Evolutionary conservation across 1,140 invertebrate species (phyloP), one percentile per base, ranked within the genome.

Genomic region (Popillia japonica): DNA sequence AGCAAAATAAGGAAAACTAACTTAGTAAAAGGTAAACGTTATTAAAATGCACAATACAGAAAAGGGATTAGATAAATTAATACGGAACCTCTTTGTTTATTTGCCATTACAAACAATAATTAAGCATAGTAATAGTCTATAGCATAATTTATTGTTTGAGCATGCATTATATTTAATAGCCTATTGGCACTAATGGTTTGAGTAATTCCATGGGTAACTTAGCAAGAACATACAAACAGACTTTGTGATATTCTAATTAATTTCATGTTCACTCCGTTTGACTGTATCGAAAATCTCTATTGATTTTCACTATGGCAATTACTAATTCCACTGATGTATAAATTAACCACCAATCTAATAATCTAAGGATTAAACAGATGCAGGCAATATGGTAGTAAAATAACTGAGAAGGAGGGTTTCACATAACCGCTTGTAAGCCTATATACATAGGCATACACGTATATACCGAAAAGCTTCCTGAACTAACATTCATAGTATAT

Each of bases 291-390:
- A 68, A 68, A 27, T 34, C 61, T 22, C 20, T 68, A 68, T 68
- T 22, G 61, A 68, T 68, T 68, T 68, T 23, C 61, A 68, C 17
- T 68, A 68, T 9, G 7, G 27, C 61, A 22, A 11, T 20, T 68
- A 6, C 61, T 23, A 68, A 68, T 22, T 22, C 14, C 61, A 22
- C 3, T 27, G 22, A 68, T 68, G 22, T 68, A 68, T 68, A 68
- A 68, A 68, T 68, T 68, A 22, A 68, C 61, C 27, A 27, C 10
- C 61, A 68, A 68, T 68, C 61, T 20, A 68, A 68, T 68, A 68
- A 68, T 68, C 61, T 20, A 27, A 68, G 20, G 61, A 68, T 68
- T 68, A 68, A 68, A 68, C 61, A 68, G 61, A 68, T 68, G 11
- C 61, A 68, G 10, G 61, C 22, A 68, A 68, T 14, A 68, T 34